These are phyloP conservation scores for Thalassophryne amazonica DNA, from an alignment of 2,797 vertebrate genomes.

Conservation along the genomic window DNA sequence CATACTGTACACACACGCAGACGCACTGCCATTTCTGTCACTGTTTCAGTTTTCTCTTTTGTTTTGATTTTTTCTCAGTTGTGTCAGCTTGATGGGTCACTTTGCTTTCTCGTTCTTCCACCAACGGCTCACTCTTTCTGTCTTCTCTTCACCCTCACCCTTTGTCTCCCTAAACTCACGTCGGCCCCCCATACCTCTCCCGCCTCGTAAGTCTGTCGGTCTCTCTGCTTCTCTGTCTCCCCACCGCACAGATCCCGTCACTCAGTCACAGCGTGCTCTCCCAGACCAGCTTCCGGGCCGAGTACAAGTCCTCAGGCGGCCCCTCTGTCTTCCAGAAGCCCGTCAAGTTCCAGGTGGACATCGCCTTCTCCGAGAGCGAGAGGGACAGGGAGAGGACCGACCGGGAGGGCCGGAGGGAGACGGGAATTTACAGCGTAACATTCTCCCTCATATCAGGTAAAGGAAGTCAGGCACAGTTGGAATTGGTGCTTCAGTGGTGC, in stretches of 20 bases:
- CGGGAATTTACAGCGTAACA: conserved; percentile 92
- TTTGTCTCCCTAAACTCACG: conserved; percentile 72
- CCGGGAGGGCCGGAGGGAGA: conserved; percentile 81
- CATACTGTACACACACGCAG: conserved; percentile 35
- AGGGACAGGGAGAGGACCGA: conserved; percentile 70
- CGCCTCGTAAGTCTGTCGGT: conserved; percentile 77
- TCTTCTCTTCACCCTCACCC: conserved; percentile 70
- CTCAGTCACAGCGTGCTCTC: conserved; percentile 92
- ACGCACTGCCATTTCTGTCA: conserved; percentile 57
- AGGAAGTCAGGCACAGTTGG: not conserved
- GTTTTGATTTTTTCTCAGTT: conserved; percentile 54
- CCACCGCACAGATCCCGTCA: conserved; percentile 83
- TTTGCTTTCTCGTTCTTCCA: conserved; percentile 45
- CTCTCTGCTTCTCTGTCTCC: conserved; percentile 74
- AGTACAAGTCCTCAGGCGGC: conserved; percentile 88
- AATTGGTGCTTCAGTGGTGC: no score
- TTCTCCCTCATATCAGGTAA: conserved; percentile 92
- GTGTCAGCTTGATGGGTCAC: conserved; percentile 52
- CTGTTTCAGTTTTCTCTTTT: conserved; percentile 49
- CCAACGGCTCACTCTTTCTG: conserved; percentile 70
- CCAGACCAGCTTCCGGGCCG: conserved; percentile 91
- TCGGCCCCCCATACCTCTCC: conserved; percentile 64
- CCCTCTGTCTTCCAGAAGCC: conserved; percentile 93
- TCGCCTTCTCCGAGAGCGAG: conserved; percentile 87
- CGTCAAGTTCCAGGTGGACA: conserved; percentile 92